phyloP scores from a whole-genome alignment of 2,888 invertebrate species.

The Phyto melanocephala region DNA sequence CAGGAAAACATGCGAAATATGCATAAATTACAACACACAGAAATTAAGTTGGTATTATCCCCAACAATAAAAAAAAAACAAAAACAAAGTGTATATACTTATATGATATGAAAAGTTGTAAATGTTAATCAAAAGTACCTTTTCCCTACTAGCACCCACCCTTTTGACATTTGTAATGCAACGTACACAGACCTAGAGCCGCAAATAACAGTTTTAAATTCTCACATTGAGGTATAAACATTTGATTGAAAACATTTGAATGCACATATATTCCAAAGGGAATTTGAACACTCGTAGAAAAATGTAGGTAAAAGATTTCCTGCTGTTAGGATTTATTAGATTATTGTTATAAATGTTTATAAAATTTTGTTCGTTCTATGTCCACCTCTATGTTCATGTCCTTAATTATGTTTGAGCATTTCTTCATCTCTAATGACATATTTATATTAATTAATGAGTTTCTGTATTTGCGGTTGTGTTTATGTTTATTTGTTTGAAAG shows the following conservation, averaged over 20 bases:
- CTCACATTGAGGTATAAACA: neutral
- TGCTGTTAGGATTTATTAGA: too few relatives aligned
- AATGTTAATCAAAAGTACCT: neutral
- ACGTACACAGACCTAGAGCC: neutral
- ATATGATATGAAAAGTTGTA: neutral
- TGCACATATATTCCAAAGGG: neutral
- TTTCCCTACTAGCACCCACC: neutral
- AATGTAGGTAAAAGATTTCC: neutral
- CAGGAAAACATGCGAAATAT: constrained; percentile 74
- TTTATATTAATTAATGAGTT: too few relatives aligned
- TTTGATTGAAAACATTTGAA: constrained; percentile 22
- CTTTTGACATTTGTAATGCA: neutral
- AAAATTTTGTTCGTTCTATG: too few relatives aligned
- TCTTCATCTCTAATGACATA: neutral
- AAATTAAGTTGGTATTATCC: constrained; percentile 62
- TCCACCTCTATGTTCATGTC: neutral
- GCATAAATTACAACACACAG: constrained; percentile 73
- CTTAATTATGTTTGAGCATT: neutral
- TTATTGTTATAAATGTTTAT: too few relatives aligned
- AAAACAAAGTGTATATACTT: neutral
- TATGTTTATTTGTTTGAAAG: too few relatives aligned
- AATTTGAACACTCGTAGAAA: neutral
- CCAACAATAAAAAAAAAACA: constrained; percentile 8
- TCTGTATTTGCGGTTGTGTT: neutral
- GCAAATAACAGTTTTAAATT: constrained; percentile 22